Conservation (phyloP, 2,888 invertebrate genomes). For the Drosophila sordidula region DNA sequence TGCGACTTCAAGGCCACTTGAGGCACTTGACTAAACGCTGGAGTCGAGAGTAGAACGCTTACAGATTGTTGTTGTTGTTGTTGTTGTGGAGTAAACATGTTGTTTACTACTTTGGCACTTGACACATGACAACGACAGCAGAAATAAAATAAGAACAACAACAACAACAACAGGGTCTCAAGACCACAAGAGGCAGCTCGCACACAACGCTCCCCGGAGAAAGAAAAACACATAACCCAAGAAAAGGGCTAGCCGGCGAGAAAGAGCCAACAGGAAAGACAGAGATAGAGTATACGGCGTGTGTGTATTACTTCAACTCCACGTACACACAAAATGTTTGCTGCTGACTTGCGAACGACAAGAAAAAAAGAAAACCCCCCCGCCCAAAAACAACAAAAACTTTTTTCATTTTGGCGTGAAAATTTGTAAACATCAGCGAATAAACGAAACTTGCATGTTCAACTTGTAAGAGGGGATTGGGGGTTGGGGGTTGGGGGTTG, state of each 20-base stretch:
- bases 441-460: constrained; percentile 61
- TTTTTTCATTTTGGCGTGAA: constrained; percentile 76
- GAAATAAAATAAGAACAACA: constrained; percentile 1
- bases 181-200: constrained; percentile 2
- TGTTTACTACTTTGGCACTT: constrained; percentile 66
- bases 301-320: constrained; percentile 17
- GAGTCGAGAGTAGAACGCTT: constrained; percentile 20
- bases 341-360: constrained; percentile 51
- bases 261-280: not conserved
- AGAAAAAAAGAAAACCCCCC: constrained; percentile 2
- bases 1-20: constrained; percentile 41
- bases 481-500: no score
- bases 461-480: constrained; percentile 5
- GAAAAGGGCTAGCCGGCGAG: constrained; percentile 2
- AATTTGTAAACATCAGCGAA: constrained; percentile 76
- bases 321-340: constrained; percentile 6
- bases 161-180: not conserved
- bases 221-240: constrained; percentile 11
- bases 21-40: constrained; percentile 14
- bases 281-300: not conserved
- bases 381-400: constrained; percentile 27
- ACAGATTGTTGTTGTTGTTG: constrained; percentile 12
- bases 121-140: constrained; percentile 69
- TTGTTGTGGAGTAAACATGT: constrained; percentile 51
- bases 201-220: constrained; percentile 27